A percentile compares a stretch with the other conserved stretches of the same genome.
Conservation (phyloP, 2,113 vertebrate genomes). For the Antennarius striatus region DNA sequence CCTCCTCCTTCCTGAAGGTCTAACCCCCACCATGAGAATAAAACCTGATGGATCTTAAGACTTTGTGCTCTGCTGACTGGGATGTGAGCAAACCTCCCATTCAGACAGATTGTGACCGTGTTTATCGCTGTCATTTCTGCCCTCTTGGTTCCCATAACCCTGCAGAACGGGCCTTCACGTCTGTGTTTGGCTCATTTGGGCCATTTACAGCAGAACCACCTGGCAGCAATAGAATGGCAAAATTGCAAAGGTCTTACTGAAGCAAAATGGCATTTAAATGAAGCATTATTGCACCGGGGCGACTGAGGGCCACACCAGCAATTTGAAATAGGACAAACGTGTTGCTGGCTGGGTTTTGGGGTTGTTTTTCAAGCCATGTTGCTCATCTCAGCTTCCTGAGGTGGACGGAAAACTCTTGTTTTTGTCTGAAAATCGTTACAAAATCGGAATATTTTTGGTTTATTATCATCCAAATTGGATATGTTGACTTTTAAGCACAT, state of each 20-base stretch:
- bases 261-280: constrained; percentile 39
- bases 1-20: too few relatives aligned
- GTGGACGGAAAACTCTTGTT: not conserved
- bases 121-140: constrained; percentile 13
- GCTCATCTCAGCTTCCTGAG: not conserved
- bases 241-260: constrained; percentile 29
- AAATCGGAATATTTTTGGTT: too few relatives aligned
- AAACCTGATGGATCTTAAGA: too few relatives aligned
- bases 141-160: constrained; percentile 35
- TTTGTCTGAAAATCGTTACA: too few relatives aligned
- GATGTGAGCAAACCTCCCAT: constrained; percentile 12
- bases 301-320: not conserved
- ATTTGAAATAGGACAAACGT: too few relatives aligned
- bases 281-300: constrained; percentile 13
- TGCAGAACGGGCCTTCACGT: constrained; percentile 11
- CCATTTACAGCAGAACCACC: constrained; percentile 44
- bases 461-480: too few relatives aligned
- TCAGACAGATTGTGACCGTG: too few relatives aligned
- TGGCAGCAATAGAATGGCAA: constrained; percentile 44
- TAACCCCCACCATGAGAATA: too few relatives aligned
- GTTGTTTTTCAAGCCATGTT: not conserved
- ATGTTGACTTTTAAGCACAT: too few relatives aligned
- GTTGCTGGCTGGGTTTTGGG: too few relatives aligned
- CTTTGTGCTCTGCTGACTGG: not conserved
- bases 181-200: constrained; percentile 12